These are phyloP conservation scores for Pheosia gnoma DNA, from an alignment of 2,888 invertebrate species.

Conservation along the genomic window DNA sequence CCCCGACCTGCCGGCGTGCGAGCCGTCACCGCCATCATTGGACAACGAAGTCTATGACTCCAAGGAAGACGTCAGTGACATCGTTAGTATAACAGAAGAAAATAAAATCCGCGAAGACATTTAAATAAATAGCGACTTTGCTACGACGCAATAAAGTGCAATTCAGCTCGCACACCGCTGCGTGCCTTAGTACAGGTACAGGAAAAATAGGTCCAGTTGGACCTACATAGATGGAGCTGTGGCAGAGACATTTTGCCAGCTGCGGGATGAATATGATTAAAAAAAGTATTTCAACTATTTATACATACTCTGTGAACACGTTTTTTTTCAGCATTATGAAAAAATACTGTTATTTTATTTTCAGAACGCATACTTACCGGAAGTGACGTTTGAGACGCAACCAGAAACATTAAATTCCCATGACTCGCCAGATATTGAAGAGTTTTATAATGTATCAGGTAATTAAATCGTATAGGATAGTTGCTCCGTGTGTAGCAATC, in stretches of 20 bases:
- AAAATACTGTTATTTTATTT: constrained; percentile 10
- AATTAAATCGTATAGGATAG: constrained; percentile 6
- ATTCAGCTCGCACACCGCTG: no score
- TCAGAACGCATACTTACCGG: constrained; percentile 60
- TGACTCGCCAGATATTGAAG: constrained; percentile 47
- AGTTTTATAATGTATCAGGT: constrained; percentile 53
- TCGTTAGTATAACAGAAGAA: constrained; percentile 35
- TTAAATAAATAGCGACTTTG: no score
- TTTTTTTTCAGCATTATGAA: neutral
- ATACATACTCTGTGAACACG: no score
- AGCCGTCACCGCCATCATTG: constrained; percentile 14
- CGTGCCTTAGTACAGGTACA: no score
- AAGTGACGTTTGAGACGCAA: constrained; percentile 63
- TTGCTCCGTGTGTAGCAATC: no score
- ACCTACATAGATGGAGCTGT: no score
- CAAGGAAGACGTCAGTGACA: constrained; percentile 39
- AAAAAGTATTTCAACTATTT: no score
- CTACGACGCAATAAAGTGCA: neutral
- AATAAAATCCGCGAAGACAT: no score
- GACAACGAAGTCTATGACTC: constrained; percentile 45
- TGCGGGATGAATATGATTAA: no score
- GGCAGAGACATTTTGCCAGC: no score
- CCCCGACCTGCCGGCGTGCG: constrained; percentile 56
- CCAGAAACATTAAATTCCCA: constrained; percentile 50
- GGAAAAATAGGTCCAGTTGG: no score